Base-by-base conservation (phyloP, 2,113 vertebrate genomes). In the Gopherus evgoodei region DNA sequence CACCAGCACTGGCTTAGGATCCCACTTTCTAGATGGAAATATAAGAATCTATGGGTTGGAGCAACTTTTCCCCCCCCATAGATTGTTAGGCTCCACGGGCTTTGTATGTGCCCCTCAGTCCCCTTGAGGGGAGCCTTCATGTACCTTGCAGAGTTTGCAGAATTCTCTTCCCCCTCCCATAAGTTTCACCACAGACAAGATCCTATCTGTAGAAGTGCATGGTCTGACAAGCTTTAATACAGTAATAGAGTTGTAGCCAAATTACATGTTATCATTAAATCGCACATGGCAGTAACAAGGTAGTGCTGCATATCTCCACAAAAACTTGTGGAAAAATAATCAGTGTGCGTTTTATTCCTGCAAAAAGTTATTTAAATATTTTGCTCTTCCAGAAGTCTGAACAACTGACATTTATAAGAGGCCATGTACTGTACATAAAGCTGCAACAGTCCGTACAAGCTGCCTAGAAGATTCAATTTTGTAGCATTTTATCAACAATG, bases 111-210 rank as follows among this genome's bases (percentile, higher is more conserved):
- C 12, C 50, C 44, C 29, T 83, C 38, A 17, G 12, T 44, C 38
- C 38, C 79, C 69, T 53, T 83, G 65, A 49, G 24, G 57, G 83
- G n/a, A 96, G 84, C 81, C 42, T n/a, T 84, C n/a, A 72, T 44
- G 95, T 86, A 82, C 54, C n/a, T 69, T 97, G 89, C 9, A 76
- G 38, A 31, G 72, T 44, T 35, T 42, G 13, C 44, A 79, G 80
- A 88, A 69, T 90, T 35, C 53, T 86, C 81, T 79, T 88, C 72
- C 56, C 87, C 76, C 92, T 95, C 83, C 76, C 91, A 65, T 72
- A 72, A 31, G 84, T 88, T 86, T 86, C n/a, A 90, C 50, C 80
- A 87, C 27, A 86, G 87, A 35, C 49, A 90, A 92, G 75, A 91
- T 78, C n/a, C 44, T 75, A 83, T 50, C 69, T 56, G 49, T 24